Evolutionary conservation across 2,797 vertebrate genomes (phyloP), one percentile per base, ranked within the genome.

Genomic region (Urosaurus nigricauda): DNA sequence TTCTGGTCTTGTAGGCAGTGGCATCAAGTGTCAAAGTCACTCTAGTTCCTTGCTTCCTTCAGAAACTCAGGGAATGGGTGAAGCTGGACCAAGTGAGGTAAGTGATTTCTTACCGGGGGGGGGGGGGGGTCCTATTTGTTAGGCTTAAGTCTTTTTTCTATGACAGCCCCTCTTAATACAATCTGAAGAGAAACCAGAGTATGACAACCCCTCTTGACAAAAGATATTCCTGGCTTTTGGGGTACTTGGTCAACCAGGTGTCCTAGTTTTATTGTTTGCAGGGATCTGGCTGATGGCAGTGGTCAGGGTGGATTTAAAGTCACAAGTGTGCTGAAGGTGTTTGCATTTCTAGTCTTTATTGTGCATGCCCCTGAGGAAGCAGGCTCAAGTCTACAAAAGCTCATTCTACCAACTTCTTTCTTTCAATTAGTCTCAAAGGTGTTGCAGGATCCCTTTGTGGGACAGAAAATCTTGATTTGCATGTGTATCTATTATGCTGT

Each of bases 11-110:
- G 0, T 17, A 88, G 87, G 82, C 21, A 29, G 43, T 35, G 51
- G 87, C 35, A 32, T 12, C 6, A 58, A 71, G 24, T 58, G 53
- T 29, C 7, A 75, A 29, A 60, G 63, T 47, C 51, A 17, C 63
- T 40, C 75, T 17, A 24, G 35, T 88, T 84, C 75, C 14, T 58
- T 77, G 5, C 53, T 84, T 71, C 65, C 82, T 47, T 26, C 37
- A 9, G 87, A 79, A 84, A 37, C 26, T 43, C 74, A 84, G 13
- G 75, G 37, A 71, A 70, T 35, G 37, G 13, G 74, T 40, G 51
- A 79, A 43, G 12, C 51, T 47, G 75, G 51, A 5, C 63, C 11
- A 37, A 79, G 19, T 17, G 75, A 84, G 82, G 87, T 88, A 79
- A 1, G 26, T 68, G 32, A 35, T 29, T 6, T 26, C 56, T 79